These are phyloP conservation scores for Pogonocichla stellata DNA, from an alignment of 2,113 vertebrate species.

Conservation along the genomic window DNA sequence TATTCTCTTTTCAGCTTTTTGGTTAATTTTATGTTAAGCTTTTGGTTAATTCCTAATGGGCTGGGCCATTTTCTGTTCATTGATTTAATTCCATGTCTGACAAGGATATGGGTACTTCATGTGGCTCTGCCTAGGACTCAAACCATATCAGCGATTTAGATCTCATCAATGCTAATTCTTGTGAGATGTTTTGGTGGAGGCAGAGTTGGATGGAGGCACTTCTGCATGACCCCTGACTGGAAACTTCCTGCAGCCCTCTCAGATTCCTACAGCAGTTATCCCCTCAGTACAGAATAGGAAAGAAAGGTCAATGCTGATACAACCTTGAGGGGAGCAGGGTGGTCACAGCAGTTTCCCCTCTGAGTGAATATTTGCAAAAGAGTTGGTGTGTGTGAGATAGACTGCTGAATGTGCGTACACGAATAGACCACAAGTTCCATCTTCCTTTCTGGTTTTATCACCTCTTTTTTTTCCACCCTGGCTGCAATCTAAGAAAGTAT, in stretches of 20 bases:
- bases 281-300: background rate
- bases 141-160: background rate
- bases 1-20: background rate
- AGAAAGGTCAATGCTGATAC: background rate
- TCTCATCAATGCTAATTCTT: background rate
- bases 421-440: constrained; percentile 22
- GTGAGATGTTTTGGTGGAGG: background rate
- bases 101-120: background rate
- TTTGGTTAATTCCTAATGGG: background rate
- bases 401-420: background rate
- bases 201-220: background rate
- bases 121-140: background rate
- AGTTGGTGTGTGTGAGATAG: background rate
- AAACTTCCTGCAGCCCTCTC: constrained; percentile 5
- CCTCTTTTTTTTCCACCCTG: constrained; percentile 37
- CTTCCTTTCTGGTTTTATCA: constrained; percentile 52
- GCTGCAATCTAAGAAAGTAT: constrained; percentile 62
- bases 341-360: background rate
- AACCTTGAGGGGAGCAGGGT: background rate
- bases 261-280: background rate
- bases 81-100: background rate
- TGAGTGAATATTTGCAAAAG: background rate
- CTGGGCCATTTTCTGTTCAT: background rate
- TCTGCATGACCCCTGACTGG: background rate
- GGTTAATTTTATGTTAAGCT: background rate